Percentiles rank a stretch among this genome's conserved stretches.
These are phyloP conservation scores for Synchiropus splendidus DNA, from an alignment of 2,113 vertebrate genomes.

Conservation along the genomic window DNA sequence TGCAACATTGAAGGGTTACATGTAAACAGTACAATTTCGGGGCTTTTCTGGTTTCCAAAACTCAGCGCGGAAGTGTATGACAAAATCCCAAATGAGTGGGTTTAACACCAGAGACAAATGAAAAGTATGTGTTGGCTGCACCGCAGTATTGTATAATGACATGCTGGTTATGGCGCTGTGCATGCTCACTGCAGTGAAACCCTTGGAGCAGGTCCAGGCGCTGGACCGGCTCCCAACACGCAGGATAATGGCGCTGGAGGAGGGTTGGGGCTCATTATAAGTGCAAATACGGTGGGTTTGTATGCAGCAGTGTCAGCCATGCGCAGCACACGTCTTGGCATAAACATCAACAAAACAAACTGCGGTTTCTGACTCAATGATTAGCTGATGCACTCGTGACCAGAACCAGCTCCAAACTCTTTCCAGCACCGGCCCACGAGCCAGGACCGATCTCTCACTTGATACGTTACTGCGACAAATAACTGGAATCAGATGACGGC, in stretches of 20 bases:
- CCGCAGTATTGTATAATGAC: constrained; percentile 70
- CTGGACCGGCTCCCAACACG: constrained; percentile 27
- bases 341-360: constrained; percentile 10
- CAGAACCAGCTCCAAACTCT: constrained; percentile 5
- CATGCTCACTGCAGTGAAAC: constrained; percentile 41
- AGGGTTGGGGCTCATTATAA: constrained; percentile 15
- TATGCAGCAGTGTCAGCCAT: constrained; percentile 1
- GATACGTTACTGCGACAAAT: constrained; percentile 4
- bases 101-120: constrained; percentile 70
- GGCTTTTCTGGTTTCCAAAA: constrained; percentile 68
- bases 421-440: constrained; percentile 1
- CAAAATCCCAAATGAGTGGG: constrained; percentile 65
- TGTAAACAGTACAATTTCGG: constrained; percentile 70
- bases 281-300: constrained; percentile 4
- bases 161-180: constrained; percentile 49
- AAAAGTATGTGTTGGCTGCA: constrained; percentile 59
- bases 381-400: constrained; percentile 1
- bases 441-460: constrained; percentile 12
- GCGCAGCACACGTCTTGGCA: constrained; percentile 5
- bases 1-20: constrained; percentile 64
- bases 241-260: constrained; percentile 20
- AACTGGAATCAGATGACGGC: too few species aligned
- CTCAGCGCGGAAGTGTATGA: constrained; percentile 60
- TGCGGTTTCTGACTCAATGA: constrained; percentile 6
- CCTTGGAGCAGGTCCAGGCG: constrained; percentile 45